Conservation (phyloP, 2,888 invertebrate species). For the Caenorhabditis sp. region DNA sequence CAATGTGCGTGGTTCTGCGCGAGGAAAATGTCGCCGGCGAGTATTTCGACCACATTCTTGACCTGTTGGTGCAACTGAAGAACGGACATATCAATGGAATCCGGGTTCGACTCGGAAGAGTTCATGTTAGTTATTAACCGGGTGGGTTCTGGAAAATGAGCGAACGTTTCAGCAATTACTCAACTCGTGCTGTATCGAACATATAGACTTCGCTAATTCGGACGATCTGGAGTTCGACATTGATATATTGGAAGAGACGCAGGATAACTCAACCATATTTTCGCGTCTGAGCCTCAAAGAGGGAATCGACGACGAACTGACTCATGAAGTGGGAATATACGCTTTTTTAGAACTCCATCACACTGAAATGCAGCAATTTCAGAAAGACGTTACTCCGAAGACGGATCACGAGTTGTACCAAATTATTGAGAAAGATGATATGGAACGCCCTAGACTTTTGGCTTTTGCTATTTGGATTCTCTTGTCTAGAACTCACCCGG, state of each 20-base stretch:
- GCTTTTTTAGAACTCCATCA: background rate
- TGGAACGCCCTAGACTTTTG: constrained; percentile 69
- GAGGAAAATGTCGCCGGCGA: constrained; percentile 87
- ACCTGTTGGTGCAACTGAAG: constrained; percentile 95
- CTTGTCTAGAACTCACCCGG: constrained; percentile 67
- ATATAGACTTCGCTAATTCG: constrained; percentile 88
- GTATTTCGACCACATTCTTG: constrained; percentile 95
- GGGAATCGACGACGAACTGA: constrained; percentile 61
- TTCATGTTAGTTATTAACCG: constrained; percentile 79
- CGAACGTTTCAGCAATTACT: constrained; percentile 92
- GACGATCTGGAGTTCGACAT: constrained; percentile 81
- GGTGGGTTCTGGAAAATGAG: no score
- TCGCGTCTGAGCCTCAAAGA: constrained; percentile 63
- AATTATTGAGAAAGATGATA: constrained; percentile 67
- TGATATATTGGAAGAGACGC: constrained; percentile 72
- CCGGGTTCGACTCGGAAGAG: constrained; percentile 91
- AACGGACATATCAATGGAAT: constrained; percentile 96
- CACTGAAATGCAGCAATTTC: constrained; percentile 1
- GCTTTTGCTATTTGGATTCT: constrained; percentile 74
- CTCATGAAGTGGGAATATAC: constrained; percentile 42
- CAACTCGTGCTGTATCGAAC: constrained; percentile 98
- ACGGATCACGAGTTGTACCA: constrained; percentile 66
- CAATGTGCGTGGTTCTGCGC: constrained; percentile 93
- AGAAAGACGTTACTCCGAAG: constrained; percentile 60
- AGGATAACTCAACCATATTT: constrained; percentile 59